phyloP scores from a whole-genome alignment of 2,113 vertebrate genomes.

The Hemibagrus wyckioides region DNA sequence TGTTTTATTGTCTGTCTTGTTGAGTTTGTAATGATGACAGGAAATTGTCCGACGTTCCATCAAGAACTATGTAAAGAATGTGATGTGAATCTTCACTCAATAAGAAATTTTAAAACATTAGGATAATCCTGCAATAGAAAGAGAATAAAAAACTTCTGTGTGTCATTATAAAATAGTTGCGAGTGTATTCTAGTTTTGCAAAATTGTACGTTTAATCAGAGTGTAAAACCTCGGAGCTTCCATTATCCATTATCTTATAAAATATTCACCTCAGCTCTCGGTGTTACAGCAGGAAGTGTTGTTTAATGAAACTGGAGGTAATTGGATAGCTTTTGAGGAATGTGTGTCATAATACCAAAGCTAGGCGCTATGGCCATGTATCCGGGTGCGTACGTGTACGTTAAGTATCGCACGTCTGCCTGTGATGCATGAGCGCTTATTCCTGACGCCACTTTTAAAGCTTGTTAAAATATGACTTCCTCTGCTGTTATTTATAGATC shows the following conservation, averaged over 20 bases:
- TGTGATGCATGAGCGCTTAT: not conserved
- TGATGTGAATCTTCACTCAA: not conserved
- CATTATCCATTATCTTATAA: not conserved
- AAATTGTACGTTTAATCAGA: not conserved
- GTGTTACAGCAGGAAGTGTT: not conserved
- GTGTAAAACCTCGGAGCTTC: not conserved
- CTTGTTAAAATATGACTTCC: not conserved
- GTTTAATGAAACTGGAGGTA: not conserved
- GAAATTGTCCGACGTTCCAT: not conserved
- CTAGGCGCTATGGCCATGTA: not conserved
- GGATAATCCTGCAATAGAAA: not conserved
- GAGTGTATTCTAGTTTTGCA: not conserved
- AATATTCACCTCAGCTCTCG: not conserved
- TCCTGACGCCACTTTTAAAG: slow-evolving; percentile 24
- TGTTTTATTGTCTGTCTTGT: not conserved
- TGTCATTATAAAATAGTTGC: not conserved
- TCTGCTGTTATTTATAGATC: not conserved
- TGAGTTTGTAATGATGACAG: not conserved
- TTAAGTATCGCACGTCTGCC: not conserved
- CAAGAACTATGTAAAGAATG: not conserved
- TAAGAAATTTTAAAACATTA: not conserved
- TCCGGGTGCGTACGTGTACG: not conserved
- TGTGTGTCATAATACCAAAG: not conserved
- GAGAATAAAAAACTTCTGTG: not conserved
- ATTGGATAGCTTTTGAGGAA: slow-evolving; percentile 19